These are phyloP conservation scores for Mirza zaza DNA, from an alignment of 2,113 vertebrate species.

Conservation along the genomic window DNA sequence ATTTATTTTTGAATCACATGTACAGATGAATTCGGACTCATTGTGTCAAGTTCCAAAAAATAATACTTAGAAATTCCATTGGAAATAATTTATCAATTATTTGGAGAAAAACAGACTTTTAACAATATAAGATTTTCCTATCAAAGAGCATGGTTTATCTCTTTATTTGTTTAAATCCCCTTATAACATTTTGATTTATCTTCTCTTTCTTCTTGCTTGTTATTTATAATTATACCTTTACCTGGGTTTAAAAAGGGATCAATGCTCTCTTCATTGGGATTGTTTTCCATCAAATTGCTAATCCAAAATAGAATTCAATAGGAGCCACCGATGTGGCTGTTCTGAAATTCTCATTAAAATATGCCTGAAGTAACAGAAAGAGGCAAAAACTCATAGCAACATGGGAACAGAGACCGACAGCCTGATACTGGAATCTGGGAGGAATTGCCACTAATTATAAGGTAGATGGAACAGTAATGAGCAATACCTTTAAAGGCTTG, in stretches of 20 bases:
- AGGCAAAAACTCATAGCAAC: slow-evolving; percentile 12
- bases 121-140: not conserved
- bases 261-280: not conserved
- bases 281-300: slow-evolving; percentile 42
- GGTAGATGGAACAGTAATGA: slow-evolving; percentile 26
- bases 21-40: not conserved
- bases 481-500: not conserved
- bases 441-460: slow-evolving; percentile 56
- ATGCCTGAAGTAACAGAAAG: slow-evolving; percentile 43
- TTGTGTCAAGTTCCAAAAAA: not conserved
- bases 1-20: not conserved
- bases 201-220: not conserved
- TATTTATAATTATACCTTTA: not conserved
- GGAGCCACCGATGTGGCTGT: not conserved
- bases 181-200: not conserved
- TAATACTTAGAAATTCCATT: not conserved
- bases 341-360: slow-evolving; percentile 65
- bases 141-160: not conserved
- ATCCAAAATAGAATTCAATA: slow-evolving; percentile 48
- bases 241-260: not conserved
- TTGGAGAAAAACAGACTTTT: not conserved
- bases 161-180: not conserved
- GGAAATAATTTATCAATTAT: not conserved
- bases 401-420: not conserved
- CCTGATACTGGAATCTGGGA: not conserved